These are phyloP conservation scores for Dione vanillae DNA, from an alignment of 2,888 invertebrate species.

Conservation along the genomic window DNA sequence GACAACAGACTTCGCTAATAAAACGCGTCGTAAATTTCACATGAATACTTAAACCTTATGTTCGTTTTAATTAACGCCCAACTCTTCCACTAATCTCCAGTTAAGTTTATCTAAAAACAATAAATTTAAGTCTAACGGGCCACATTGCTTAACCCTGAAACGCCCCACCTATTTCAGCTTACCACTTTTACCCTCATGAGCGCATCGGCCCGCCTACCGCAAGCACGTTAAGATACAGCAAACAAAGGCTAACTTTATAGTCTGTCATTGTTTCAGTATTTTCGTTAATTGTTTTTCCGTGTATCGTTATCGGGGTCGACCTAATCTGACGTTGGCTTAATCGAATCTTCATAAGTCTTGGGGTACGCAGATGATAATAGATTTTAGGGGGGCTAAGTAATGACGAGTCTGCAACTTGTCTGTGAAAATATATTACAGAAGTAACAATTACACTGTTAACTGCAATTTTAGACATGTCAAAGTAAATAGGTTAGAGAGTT, in stretches of 20 bases:
- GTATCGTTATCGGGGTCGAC: conserved; percentile 72
- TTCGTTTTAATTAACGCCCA: conserved; percentile 48
- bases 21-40: conserved; percentile 43
- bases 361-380: conserved; percentile 52
- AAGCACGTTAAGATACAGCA: conserved; percentile 73
- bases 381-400: conserved; percentile 58
- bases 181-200: conserved; percentile 55
- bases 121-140: conserved; percentile 73
- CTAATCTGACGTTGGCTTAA: conserved; percentile 72
- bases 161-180: conserved; percentile 60
- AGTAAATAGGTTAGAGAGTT: conserved; percentile 50
- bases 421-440: conserved; percentile 72
- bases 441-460: conserved; percentile 61
- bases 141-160: conserved; percentile 70
- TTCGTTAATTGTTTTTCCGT: conserved; percentile 82
- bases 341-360: conserved; percentile 75
- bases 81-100: conserved; percentile 65
- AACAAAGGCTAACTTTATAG: conserved; percentile 78
- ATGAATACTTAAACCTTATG: conserved; percentile 38
- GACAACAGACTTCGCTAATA: conserved; percentile 37
- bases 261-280: conserved; percentile 77
- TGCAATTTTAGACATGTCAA: conserved; percentile 51
- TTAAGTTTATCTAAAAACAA: conserved; percentile 77
- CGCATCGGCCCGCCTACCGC: conserved; percentile 68
- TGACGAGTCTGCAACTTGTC: conserved; percentile 66